A percentile compares a stretch with the other conserved stretches of the same genome.
phyloP scores from a whole-genome alignment of 2,113 vertebrate genomes.

The Macaca mulatta region DNA sequence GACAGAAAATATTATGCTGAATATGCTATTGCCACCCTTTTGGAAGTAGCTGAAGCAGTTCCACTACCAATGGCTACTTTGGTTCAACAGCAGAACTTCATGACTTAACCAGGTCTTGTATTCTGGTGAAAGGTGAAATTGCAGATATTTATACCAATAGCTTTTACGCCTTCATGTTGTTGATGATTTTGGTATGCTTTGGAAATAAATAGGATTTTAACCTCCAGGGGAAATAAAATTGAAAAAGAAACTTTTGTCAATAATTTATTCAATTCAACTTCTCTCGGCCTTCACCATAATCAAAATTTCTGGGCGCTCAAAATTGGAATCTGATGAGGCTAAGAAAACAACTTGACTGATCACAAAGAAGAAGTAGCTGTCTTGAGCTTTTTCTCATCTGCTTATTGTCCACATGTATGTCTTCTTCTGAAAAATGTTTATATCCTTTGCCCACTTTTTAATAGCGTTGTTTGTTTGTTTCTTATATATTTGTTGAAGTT shows the following conservation, averaged over 20 bases:
- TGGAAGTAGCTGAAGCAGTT: neutral
- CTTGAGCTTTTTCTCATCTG: too few relatives aligned
- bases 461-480: too few relatives aligned
- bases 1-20: neutral
- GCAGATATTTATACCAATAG: neutral
- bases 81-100: neutral
- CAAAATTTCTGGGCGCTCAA: neutral
- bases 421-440: neutral
- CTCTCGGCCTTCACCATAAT: neutral
- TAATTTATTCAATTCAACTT: neutral
- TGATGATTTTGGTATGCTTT: neutral
- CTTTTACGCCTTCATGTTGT: neutral
- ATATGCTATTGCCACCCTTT: neutral
- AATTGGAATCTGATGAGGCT: neutral
- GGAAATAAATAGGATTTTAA: neutral
- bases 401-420: neutral
- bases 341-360: neutral
- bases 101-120: neutral
- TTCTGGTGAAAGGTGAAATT: neutral
- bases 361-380: neutral
- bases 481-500: too few relatives aligned
- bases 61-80: neutral
- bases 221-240: neutral
- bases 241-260: neutral
- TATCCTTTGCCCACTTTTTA: too few relatives aligned